phyloP scores from a whole-genome alignment of 2,113 vertebrate species.

The Paracanthobrama guichenoti region DNA sequence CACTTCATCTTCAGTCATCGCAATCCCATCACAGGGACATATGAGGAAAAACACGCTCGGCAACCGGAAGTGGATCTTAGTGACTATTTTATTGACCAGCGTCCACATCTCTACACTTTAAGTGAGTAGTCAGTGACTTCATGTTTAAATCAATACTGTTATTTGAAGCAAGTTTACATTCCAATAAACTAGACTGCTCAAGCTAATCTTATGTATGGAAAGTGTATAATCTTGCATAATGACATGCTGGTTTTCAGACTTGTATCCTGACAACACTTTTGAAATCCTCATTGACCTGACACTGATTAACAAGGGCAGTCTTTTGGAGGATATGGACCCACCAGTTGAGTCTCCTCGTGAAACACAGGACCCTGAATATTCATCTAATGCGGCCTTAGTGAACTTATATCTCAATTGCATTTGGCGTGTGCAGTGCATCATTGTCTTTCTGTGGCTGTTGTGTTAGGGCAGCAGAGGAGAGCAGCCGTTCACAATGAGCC shows the following conservation, averaged over 20 bases:
- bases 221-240: not conserved
- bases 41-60: conserved; percentile 60
- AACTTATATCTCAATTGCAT: conserved; percentile 10
- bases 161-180: not conserved
- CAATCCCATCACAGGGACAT: conserved; percentile 55
- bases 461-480: not conserved
- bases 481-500: conserved; percentile 81
- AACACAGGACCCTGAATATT: conserved; percentile 51
- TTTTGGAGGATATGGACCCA: conserved; percentile 57
- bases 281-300: conserved; percentile 63
- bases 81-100: conserved; percentile 58
- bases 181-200: not conserved
- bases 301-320: conserved; percentile 58
- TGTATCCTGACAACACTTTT: conserved; percentile 63
- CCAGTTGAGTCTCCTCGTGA: conserved; percentile 51
- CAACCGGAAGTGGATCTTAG: conserved; percentile 60
- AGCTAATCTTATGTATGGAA: too few relatives aligned
- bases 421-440: not conserved
- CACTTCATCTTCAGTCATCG: conserved; percentile 63
- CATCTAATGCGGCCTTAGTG: conserved; percentile 54
- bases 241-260: conserved; percentile 39
- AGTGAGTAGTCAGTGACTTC: conserved; percentile 48
- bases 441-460: not conserved
- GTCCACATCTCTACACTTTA: conserved; percentile 62
- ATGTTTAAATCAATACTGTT: not conserved